Base-by-base conservation (phyloP, 2,888 invertebrate species). In the Ethmia dodecea region DNA sequence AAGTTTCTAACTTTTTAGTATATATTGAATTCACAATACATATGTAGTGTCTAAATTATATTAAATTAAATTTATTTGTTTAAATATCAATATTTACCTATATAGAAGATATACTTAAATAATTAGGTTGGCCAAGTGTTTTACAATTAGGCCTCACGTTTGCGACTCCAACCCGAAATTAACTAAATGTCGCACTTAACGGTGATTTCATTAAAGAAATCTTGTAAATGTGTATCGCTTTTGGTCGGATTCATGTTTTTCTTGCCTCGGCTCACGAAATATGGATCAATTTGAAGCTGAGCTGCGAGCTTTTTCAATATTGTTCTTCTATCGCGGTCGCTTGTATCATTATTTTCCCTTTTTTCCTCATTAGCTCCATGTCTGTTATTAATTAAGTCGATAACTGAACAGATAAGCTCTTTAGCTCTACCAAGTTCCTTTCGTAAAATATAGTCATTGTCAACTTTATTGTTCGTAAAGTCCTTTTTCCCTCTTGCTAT, bases 401-500 rank as follows among this genome's bases (percentile, higher is more conserved):
- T 53, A 3, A 75, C 66, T 11, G 78, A 61, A 44, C 86, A 86
- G 28, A 84, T 65, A 2, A 84, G 52, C 31, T 83, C 72, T 41
- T 67, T 78, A 1, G 64, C 66, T 55, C 75, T 84, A 0, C 37
- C 29, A 22, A 63, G 54, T 31, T 69, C 62, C 1, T 67, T 60
- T 13, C 42, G 47, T 12, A 35, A 29, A 6, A 50, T 34, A 0
- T 57, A 58, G 1, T 53, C 35, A 36, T 69, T 71, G 5, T 35
- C 47, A 13, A 45, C 43, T 38, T 59, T 64, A 5, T 33, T 40
- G n/a, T 31, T 14, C 3, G 49, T 47, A 0, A 14, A 25, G 38
- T 69, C 58, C 45, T 84, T 88, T 49, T 88, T 88, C n/a, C 88
- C 88, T 54, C 88, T 60, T 0, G 86, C 87, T 28, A 88, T 88